Percentiles rank a stretch among this genome's conserved stretches.
These are phyloP conservation scores for Nineta flava DNA, from an alignment of 2,888 invertebrate genomes.

Conservation along the genomic window DNA sequence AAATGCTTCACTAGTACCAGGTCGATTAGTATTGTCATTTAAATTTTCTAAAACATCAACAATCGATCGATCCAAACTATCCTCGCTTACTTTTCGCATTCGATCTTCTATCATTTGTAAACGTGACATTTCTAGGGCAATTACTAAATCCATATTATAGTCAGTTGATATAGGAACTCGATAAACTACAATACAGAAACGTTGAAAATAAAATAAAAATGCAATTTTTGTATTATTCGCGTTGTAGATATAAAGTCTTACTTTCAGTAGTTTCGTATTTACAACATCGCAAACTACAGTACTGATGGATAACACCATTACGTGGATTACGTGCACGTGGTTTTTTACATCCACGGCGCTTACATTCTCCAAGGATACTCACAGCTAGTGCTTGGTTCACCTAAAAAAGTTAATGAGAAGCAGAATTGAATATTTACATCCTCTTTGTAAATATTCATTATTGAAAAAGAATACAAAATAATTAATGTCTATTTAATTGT, in stretches of 20 bases:
- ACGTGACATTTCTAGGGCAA: slow-evolving; percentile 50
- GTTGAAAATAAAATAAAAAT: not conserved
- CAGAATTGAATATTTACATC: too few species aligned
- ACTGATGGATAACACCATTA: slow-evolving; percentile 33
- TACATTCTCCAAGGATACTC: slow-evolving; percentile 26
- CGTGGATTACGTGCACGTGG: slow-evolving; percentile 31
- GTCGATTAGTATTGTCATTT: slow-evolving; percentile 12
- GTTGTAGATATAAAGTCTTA: not conserved
- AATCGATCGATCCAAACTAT: not conserved
- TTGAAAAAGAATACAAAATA: too few species aligned
- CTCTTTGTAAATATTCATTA: too few species aligned
- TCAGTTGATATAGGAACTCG: slow-evolving; percentile 25
- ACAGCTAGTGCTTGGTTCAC: slow-evolving; percentile 23
- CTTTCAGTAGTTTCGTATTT: slow-evolving; percentile 19
- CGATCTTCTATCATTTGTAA: slow-evolving; percentile 47
- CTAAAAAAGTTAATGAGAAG: slow-evolving; percentile 5
- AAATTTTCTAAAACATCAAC: slow-evolving; percentile 13
- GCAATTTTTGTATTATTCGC: not conserved
- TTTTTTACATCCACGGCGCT: slow-evolving; percentile 26
- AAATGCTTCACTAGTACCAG: slow-evolving; percentile 23
- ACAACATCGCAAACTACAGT: slow-evolving; percentile 36
- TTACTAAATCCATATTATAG: slow-evolving; percentile 44
- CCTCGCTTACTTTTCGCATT: slow-evolving; percentile 26
- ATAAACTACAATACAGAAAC: slow-evolving; percentile 15
- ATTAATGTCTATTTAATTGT: too few species aligned